phyloP scores from a whole-genome alignment of 2,888 invertebrate species.

The Timema podura region DNA sequence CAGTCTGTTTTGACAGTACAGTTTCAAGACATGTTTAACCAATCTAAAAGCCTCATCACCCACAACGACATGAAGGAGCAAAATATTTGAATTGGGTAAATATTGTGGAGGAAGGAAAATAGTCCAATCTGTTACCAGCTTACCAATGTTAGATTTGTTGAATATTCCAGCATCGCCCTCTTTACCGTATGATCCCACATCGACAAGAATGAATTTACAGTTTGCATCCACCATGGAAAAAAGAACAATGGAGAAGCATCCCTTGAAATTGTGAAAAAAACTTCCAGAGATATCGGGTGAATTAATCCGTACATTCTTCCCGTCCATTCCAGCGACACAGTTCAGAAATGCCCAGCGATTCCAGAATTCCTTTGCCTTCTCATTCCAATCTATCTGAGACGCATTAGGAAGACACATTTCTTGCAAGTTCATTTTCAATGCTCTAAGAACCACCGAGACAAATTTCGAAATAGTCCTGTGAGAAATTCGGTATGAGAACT shows the following conservation, averaged over 20 bases:
- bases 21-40: constrained; percentile 3
- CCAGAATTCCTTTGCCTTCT: constrained; percentile 1
- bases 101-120: neutral
- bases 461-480: neutral
- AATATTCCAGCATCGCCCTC: neutral
- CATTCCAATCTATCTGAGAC: neutral
- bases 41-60: neutral
- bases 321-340: neutral
- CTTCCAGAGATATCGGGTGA: neutral
- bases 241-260: neutral
- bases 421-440: too few relatives aligned
- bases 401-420: too few relatives aligned
- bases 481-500: neutral
- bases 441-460: neutral
- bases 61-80: neutral
- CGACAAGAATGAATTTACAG: neutral
- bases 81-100: neutral
- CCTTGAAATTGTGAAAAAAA: neutral
- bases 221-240: constrained; percentile 9
- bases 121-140: neutral
- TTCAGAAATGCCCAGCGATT: neutral
- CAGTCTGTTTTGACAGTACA: neutral
- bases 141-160: neutral
- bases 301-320: neutral
- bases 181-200: neutral